Evolutionary conservation across 2,113 vertebrate genomes (phyloP), one percentile per base, ranked within the genome.

Genomic region (Panthera leo): DNA sequence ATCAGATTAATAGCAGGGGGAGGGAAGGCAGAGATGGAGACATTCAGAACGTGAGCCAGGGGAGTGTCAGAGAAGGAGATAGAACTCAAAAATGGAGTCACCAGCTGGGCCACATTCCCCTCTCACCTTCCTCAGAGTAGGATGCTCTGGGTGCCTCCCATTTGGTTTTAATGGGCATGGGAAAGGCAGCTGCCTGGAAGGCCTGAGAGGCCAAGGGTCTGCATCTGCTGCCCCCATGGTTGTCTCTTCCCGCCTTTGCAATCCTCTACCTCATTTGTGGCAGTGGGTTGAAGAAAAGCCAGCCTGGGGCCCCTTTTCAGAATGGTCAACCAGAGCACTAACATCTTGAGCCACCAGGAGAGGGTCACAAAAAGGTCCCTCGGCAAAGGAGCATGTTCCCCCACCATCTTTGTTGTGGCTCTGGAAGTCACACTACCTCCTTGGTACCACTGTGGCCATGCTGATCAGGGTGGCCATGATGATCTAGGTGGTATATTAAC

Each of bases 21-120:
- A 93, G 51, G 91, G 27, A 83, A 93, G 48, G n/a, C 79, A 68
- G 79, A 87, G 92, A 71, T 61, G 84, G 67, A 95, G 85, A 97
- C 29, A 0, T 86, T 70, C 21, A 18, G 48, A 93, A 31, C 13
- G 13, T 27, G 7, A 95, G 71, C 84, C 45, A 10, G 83, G 63
- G 13, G 51, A 79, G 65, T 25, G 51, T 67, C 55, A 75, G 67
- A 0, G 34, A 76, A 89, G 42, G 78, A 83, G 53, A 67, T 13
- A 7, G 2, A 48, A 9, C 83, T 92, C 55, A 78, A 16, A 58
- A 78, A 19, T 18, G 25, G 82, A 34, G 36, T 16, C 25, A 0
- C 0, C 1, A 1, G 12, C 75, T 91, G 1, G 0, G 1, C 5
- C 1, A 21, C 36, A 29, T 23, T 63, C 55, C 14, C 39, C 76